A percentile compares a stretch with the other conserved stretches of the same genome.
phyloP scores from a whole-genome alignment of 30 jellyfish, hydroid and myxozoan species.

The Aurelia sp. region DNA sequence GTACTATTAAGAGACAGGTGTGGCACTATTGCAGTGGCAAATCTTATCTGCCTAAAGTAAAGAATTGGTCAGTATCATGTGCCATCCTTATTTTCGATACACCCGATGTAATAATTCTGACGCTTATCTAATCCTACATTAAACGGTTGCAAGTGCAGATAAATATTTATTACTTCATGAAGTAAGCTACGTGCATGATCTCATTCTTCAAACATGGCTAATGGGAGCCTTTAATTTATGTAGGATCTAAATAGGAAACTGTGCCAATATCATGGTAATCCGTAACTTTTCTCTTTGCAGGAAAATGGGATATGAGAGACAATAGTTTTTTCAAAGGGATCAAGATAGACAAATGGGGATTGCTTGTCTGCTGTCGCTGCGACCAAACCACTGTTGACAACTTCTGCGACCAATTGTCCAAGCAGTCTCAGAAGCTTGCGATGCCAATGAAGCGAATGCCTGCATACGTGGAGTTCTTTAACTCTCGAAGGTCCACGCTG shows the following conservation, averaged over 20 bases:
- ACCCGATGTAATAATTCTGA: too few species aligned
- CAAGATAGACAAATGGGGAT: constrained; percentile 23
- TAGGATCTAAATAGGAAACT: background rate
- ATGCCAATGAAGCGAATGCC: constrained; percentile 25
- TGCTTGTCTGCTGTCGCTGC: constrained; percentile 19
- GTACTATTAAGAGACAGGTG: too few species aligned
- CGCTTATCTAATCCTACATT: too few species aligned
- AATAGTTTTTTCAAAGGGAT: constrained; percentile 28
- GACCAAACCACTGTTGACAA: background rate
- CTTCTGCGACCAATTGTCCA: constrained; percentile 12
- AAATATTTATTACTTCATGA: too few species aligned
- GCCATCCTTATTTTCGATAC: too few species aligned
- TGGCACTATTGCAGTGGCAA: too few species aligned
- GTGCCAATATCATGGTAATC: background rate
- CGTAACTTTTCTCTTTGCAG: background rate
- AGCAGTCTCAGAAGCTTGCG: background rate
- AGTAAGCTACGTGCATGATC: too few species aligned
- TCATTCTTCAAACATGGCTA: too few species aligned
- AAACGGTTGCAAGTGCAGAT: too few species aligned
- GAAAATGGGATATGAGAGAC: constrained; percentile 71
- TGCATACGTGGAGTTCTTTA: background rate
- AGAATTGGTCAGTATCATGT: too few species aligned
- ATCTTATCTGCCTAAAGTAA: too few species aligned
- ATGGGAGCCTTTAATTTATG: too few species aligned
- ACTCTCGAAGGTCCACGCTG: background rate